Base-by-base conservation (phyloP, 2,888 invertebrate species). In the Macaria notata region DNA sequence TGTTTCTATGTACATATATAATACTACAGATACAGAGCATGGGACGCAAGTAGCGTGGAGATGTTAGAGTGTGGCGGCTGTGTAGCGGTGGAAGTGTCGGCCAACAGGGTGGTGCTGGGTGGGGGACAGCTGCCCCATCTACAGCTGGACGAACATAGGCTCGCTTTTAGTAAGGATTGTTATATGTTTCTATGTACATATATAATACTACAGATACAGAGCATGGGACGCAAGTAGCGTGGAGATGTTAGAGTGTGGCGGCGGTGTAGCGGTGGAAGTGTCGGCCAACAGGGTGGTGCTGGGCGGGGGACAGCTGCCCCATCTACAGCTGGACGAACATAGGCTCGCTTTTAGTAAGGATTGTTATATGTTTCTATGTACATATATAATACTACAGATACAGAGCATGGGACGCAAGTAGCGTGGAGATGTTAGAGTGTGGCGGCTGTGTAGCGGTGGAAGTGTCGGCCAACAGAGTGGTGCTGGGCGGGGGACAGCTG, bases 171-270 rank as follows among this genome's bases (percentile, higher is more conserved):
- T n/a, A n/a, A n/a, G n/a, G n/a, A n/a, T n/a, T n/a, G n/a, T n/a
- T n/a, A n/a, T n/a, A n/a, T n/a, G n/a, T n/a, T n/a, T n/a, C n/a
- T n/a, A n/a, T n/a, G n/a, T n/a, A n/a, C n/a, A n/a, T n/a, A n/a
- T n/a, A n/a, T n/a, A n/a, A n/a, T n/a, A 19, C 19, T 19, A 3
- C 42, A 92, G 92, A 92, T 92, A 92, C 61, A 89, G 86, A 41
- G 89, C 86, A 0, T 89, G 91, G 88, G 92, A 92, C 61, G 68
- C 84, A 0, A 80, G 81, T 42, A 80, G 83, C 47, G 89, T 88
- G 41, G 92, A 92, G 60, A 86, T 90, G 84, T 73, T 78, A 4
- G 92, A 92, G 63, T 88, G 88, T 46, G 87, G 88, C 30, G 87
- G 89, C 1, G 89, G 88, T 0, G 66, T 72, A 4, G 88, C 83